Base-by-base conservation (phyloP, 1,140 invertebrate species). In the Sminthurides bifidus region DNA sequence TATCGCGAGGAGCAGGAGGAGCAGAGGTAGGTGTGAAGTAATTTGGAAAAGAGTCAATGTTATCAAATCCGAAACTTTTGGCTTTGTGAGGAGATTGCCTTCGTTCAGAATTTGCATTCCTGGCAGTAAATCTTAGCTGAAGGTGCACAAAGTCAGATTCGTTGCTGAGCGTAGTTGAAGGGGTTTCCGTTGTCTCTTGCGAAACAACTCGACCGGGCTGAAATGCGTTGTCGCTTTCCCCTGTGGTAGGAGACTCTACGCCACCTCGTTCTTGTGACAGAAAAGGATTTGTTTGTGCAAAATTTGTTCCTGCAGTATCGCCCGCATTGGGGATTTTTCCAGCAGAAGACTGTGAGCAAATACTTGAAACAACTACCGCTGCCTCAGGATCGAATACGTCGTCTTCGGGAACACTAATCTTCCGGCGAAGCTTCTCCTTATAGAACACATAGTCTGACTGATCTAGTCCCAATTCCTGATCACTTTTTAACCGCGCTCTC, bases 391-490 rank as follows among this genome's bases (percentile, higher is more conserved):
- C 30, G 26, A 63, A 61, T 1, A 60, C 35, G 15, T 59, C 58
- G 19, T 60, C 56, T 40, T 63, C 60, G 2, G 67, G 77, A 78
- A 45, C 68, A 63, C 63, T 66, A 17, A 55, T 26, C 49, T 76
- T 77, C 57, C 74, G 74, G 60, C 72, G 73, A 1, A 75, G 68
- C 66, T 75, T 79, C 65, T 76, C 70, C 59, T 74, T 71, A 4
- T 79, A 58, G 37, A 77, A 66, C 52, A 72, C 73, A 49, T 83
- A 74, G 64, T 84, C 79, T 60, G 83, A 80, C 1, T 83, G 81
- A 68, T 81, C 85, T 0, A 86, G 70, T 12, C 81, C 81, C 3
- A 84, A 66, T 65, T 84, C 81, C 57, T 81, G 77, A 66, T 86
- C 82, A 37, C 79, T 83, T 65, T 82, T 82, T 2, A 84, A 68